Conservation (phyloP, 2,797 vertebrate species). For the Dallia pectoralis region DNA sequence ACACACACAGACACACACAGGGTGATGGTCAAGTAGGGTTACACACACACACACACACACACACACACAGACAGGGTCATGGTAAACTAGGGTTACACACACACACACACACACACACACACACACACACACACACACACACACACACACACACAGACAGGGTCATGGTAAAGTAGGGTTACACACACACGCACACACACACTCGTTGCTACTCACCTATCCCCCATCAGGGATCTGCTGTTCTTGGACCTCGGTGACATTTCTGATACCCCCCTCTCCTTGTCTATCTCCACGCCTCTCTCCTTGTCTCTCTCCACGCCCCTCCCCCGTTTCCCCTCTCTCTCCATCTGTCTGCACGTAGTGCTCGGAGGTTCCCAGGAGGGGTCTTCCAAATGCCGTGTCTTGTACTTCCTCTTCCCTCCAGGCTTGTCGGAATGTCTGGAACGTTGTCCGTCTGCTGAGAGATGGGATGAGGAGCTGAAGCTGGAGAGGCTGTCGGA, state of each 20-base stretch:
- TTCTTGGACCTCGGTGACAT: background rate
- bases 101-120: no score
- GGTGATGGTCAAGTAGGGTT: no score
- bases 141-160: background rate
- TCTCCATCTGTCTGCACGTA: constrained; percentile 34
- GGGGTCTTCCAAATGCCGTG: constrained; percentile 80
- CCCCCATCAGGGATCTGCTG: constrained; percentile 22
- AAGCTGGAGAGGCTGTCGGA: background rate
- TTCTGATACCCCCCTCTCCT: constrained; percentile 63
- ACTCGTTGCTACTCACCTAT: constrained; percentile 46
- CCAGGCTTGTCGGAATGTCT: constrained; percentile 78
- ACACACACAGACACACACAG: background rate
- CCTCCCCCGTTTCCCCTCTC: constrained; percentile 53
- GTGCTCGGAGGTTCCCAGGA: constrained; percentile 59
- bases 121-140: no score
- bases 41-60: no score
- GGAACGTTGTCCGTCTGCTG: background rate
- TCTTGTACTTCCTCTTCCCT: constrained; percentile 92
- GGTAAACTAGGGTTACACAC: no score
- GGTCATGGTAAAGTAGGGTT: no score
- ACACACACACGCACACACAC: no score
- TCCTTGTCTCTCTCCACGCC: no score
- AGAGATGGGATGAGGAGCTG: constrained; percentile 2
- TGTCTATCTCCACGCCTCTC: constrained; percentile 45
- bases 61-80: background rate